Conservation (phyloP, 2,888 invertebrate genomes). For the Anorthoa munda region DNA sequence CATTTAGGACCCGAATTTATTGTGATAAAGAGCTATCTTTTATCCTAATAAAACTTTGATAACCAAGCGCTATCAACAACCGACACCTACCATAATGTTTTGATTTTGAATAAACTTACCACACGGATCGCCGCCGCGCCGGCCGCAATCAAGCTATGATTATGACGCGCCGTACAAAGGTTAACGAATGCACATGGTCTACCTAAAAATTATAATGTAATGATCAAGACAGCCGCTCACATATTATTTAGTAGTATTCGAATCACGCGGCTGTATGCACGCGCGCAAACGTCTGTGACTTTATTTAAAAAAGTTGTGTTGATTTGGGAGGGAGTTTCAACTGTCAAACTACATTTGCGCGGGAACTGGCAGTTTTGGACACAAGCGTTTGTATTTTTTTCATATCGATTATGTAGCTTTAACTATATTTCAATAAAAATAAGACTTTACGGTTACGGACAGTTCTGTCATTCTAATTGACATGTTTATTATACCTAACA, state of each 20-base stretch:
- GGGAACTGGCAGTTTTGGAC: constrained; percentile 32
- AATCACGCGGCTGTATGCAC: constrained; percentile 58
- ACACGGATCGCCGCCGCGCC: not conserved
- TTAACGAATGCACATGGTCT: constrained; percentile 26
- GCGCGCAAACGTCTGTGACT: constrained; percentile 56
- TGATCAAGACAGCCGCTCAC: constrained; percentile 31
- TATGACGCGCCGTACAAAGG: constrained; percentile 26
- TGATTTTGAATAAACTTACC: constrained; percentile 4
- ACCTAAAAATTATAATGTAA: constrained; percentile 45
- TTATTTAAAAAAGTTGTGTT: constrained; percentile 35
- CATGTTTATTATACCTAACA: not conserved
- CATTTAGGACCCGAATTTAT: not conserved
- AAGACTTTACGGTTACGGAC: not conserved
- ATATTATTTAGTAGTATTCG: constrained; percentile 51
- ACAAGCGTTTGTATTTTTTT: constrained; percentile 15
- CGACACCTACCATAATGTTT: constrained; percentile 3
- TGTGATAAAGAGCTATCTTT: not conserved
- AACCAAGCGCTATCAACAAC: constrained; percentile 8
- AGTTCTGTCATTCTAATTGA: not conserved
- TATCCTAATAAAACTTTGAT: not conserved
- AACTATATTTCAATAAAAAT: not conserved
- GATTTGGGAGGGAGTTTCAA: constrained; percentile 34
- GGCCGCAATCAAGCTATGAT: constrained; percentile 11
- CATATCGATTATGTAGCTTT: not conserved
- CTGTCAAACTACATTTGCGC: constrained; percentile 41